Evolutionary conservation across 2,113 vertebrate species (phyloP), one percentile per base, ranked within the genome.

Genomic region (Drymodes brunneopygia): DNA sequence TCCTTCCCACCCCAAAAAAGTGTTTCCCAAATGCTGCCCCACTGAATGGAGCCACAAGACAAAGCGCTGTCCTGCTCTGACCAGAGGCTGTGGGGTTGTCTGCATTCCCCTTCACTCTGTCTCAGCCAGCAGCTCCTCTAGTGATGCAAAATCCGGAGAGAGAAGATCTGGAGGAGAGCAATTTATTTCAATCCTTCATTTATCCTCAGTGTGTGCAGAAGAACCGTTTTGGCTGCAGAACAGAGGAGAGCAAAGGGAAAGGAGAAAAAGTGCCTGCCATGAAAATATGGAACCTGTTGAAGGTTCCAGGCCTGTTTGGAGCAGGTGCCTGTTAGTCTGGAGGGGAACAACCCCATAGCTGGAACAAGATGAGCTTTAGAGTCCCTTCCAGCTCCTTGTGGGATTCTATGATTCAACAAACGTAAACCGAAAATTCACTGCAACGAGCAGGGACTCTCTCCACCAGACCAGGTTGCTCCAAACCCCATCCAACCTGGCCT

Each of bases 101-200:
- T 35, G 48, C 19, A 11, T 23, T 13, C 14, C 27, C 22, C 23
- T 51, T 33, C 25, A 1, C 28, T 7, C 24, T 40, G 12, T 44
- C 47, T 79, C 36, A 25, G 29, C 23, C 45, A 38, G 45, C 42
- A 71, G 47, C 29, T 44, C 60, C 70, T 61, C 24, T 35, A 16
- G 3, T 0, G 0, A 29, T 24, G 42, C 14, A 53, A 36, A 51
- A 62, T 16, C 4, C 1, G 0, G 48, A n/a, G 40, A 45, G 53
- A 36, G 35, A 47, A 47, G 21, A 31, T 16, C 35, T n/a, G 35
- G 38, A 50, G 23, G 29, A 47, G 8, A 47, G 5, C 1, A 4
- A 51, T 44, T 62, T 14, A 28, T 53, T 88, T 45, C 28, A 25
- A 2, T 50, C 27, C 40, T 69, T 70, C 6, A 1, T 44, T 75